Conservation (phyloP, 2,888 invertebrate genomes). For the Lepeophtheirus nordmannii region DNA sequence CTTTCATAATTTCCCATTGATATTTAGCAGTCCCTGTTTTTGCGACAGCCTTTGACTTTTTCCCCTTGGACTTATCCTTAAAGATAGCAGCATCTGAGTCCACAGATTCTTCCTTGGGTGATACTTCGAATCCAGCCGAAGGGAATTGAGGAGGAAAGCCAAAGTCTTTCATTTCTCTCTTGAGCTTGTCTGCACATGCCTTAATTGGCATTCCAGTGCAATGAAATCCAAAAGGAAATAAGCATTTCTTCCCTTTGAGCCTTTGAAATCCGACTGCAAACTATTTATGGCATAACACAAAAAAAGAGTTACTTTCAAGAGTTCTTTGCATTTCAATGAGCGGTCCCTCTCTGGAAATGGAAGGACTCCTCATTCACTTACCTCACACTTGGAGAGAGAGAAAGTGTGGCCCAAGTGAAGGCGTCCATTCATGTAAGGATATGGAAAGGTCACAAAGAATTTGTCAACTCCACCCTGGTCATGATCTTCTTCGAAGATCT, state of each 20-base stretch:
- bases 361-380: conserved; percentile 40
- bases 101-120: conserved; percentile 34
- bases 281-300: conserved; percentile 32
- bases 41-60: conserved; percentile 87
- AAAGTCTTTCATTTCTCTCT: conserved; percentile 74
- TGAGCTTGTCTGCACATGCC: conserved; percentile 92
- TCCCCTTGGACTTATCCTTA: conserved; percentile 54
- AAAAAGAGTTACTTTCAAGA: too few relatives aligned
- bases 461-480: conserved; percentile 50
- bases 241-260: conserved; percentile 70
- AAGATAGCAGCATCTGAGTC: conserved; percentile 36
- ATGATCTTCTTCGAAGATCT: conserved; percentile 59
- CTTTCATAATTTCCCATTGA: conserved; percentile 98
- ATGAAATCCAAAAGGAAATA: conserved; percentile 96
- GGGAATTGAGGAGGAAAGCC: conserved; percentile 88
- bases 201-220: conserved; percentile 61
- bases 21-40: conserved; percentile 76
- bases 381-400: conserved; percentile 90
- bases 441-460: conserved; percentile 87
- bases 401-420: conserved; percentile 95
- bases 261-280: conserved; percentile 81
- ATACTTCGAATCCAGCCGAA: conserved; percentile 27
- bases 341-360: too few relatives aligned
- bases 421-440: conserved; percentile 97
- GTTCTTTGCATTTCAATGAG: too few relatives aligned